Evolutionary conservation across 2,797 vertebrate species (phyloP), one percentile per base, ranked within the genome.

Genomic region (Discoglossus pictus): DNA sequence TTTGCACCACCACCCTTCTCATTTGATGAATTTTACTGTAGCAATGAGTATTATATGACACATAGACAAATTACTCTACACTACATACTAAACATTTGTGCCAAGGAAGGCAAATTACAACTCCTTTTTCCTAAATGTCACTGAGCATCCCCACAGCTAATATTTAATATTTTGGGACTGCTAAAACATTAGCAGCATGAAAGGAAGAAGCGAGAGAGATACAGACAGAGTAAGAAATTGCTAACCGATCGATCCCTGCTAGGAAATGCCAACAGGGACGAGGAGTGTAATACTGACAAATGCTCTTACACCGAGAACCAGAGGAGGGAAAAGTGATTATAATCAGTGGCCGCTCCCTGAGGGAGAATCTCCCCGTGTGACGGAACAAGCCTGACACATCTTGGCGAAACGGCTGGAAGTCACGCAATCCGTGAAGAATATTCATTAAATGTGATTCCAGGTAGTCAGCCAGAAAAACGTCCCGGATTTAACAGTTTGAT

Each of bases 231-330:
- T 52, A 20, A n/a, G 47, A 63, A 63, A 63, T 63, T 52, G 46
- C 46, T 40, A 31, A 25, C 21, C 24, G 35, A 63, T 63, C 47
- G 21, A 42, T 63, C 48, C 61, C 47, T 18, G 35, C 61, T 51
- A 63, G 47, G 36, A 63, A 63, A 63, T 51, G 46, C 36, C 61
- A 51, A 40, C 60, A 63, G 46, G 31, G 47, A 52, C 20, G 36
- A 43, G 18, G 52, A 42, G 47, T 42, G 47, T 63, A 63, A 63
- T 63, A 42, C 36, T 63, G 61, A 63, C 36, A 63, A 63, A 63
- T 63, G 47, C 15, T 63, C n/a, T 40, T 34, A 31, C 20, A 46
- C 20, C 24, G 9, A 20, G 20, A 9, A 51, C 27, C 20, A 20
- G 36, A 18, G 17, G 23, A 12, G 6, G 35, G 47, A 63, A 31